Evolutionary conservation across 23 tunicate species (phyloP), one percentile per base, ranked within the genome.

Genomic region (Diplosoma virens): DNA sequence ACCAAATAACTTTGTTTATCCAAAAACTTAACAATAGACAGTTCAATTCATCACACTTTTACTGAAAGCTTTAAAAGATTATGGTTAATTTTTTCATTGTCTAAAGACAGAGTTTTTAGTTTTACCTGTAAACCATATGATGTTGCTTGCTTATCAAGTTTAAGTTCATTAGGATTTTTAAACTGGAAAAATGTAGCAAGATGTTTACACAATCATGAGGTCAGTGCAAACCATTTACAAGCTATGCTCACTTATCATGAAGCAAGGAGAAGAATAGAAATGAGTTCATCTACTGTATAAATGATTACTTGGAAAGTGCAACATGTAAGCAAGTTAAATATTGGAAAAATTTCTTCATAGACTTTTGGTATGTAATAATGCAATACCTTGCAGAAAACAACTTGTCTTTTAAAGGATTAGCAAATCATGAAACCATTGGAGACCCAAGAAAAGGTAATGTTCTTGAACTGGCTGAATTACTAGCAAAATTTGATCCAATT

Each of bases 1-100:
- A n/a, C n/a, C n/a, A n/a, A n/a, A n/a, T n/a, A n/a, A n/a, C n/a
- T n/a, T n/a, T n/a, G n/a, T 56, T 56, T 20, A 14, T 56, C 63
- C 21, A 56, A 56, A 56, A 56, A 56, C 17, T 56, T 22, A 56
- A 56, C 17, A 56, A 56, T 56, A 20, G 63, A 56, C n/a, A n/a
- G n/a, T n/a, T n/a, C n/a, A n/a, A n/a, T n/a, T n/a, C n/a, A n/a
- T n/a, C n/a, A n/a, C n/a, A n/a, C n/a, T n/a, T n/a, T n/a, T n/a
- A n/a, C n/a, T n/a, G 63, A 56, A 20, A 56, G 24, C 6, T 20
- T 14, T 56, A 22, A 56, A 56, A 16, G 24, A 20, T 56, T 25
- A 56, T 56, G 24, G 63, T 20, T 11, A 20, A 25, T 56, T 16
- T 56, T 14, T 20, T 11, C 63, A 4, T 14, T 14, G 20, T 14